phyloP scores from a whole-genome alignment of 1,140 invertebrate genomes.

The Drosophila tsacasi region DNA sequence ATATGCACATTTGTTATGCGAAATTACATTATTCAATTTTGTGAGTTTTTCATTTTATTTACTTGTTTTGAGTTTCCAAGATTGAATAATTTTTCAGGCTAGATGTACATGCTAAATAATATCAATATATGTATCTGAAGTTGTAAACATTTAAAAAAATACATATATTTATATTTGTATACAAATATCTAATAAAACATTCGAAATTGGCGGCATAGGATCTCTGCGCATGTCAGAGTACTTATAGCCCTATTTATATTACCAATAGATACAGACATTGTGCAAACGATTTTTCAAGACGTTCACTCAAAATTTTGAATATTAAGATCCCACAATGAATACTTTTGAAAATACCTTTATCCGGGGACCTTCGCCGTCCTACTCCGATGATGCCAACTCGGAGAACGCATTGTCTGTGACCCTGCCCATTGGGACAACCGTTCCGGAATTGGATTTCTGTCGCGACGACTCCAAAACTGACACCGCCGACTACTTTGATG shows the following conservation, averaged over 20 bases:
- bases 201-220: not conserved
- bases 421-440: conserved; percentile 56
- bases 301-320: not conserved
- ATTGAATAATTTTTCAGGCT: no score
- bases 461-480: conserved; percentile 70
- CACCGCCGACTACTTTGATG: conserved; percentile 64
- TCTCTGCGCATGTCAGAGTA: conserved; percentile 34
- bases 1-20: no score
- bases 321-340: conserved; percentile 52
- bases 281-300: conserved; percentile 20
- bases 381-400: conserved; percentile 78
- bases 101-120: no score
- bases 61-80: no score
- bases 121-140: no score
- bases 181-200: not conserved
- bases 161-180: no score
- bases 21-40: no score
- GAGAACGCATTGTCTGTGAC: conserved; percentile 73
- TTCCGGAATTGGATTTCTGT: conserved; percentile 47
- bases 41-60: no score
- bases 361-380: conserved; percentile 79
- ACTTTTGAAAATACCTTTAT: conserved; percentile 80
- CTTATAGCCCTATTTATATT: conserved; percentile 9
- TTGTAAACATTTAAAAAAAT: no score
- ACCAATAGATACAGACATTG: conserved; percentile 40